Evolutionary conservation across 2,888 invertebrate species (phyloP), one percentile per base, ranked within the genome.

Genomic region (Ganaspis brasiliensis): DNA sequence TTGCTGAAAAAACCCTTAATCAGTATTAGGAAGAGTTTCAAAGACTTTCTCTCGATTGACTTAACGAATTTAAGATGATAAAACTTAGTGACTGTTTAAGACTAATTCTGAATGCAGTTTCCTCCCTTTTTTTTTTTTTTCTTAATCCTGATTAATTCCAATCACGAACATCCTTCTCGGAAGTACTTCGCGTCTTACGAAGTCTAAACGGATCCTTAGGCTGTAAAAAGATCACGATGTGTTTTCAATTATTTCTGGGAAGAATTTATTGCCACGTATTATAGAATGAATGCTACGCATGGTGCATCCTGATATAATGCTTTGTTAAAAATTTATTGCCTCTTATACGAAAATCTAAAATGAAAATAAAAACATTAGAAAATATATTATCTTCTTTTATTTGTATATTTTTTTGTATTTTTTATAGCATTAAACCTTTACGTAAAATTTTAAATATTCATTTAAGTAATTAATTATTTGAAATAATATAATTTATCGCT

Each of bases 181-280:
- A 24, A 55, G 55, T 56, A 10, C 55, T 77, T 55, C 35, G n/a
- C 35, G 35, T 72, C 45, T 67, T 67, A 67, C 56, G 67, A n/a
- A 67, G 9, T 45, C 40, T 45, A 45, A 67, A 67, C 35, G 40
- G 45, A 21, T 10, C 14, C 40, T 8, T 24, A 21, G 55, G 1
- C 52, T 40, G 57, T 45, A 72, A 67, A 67, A 73, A 76, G 70
- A 56, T 45, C 52, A 67, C 40, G 67, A 57, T 67, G 78, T 72
- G 71, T 73, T 72, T 72, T 79, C 80, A 81, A 81, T 83, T 79
- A 82, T 81, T 85, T 79, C 74, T 72, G 24, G 37, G 3, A 24
- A 75, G 81, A 85, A 83, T 85, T 81, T 85, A 81, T 80, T 67
- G 75, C 70, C 55, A 67, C 49, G 63, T 67, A 5, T 74, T 70